Evolutionary conservation across 2,888 invertebrate genomes (phyloP).

Genomic region (Venusia cambrica): DNA sequence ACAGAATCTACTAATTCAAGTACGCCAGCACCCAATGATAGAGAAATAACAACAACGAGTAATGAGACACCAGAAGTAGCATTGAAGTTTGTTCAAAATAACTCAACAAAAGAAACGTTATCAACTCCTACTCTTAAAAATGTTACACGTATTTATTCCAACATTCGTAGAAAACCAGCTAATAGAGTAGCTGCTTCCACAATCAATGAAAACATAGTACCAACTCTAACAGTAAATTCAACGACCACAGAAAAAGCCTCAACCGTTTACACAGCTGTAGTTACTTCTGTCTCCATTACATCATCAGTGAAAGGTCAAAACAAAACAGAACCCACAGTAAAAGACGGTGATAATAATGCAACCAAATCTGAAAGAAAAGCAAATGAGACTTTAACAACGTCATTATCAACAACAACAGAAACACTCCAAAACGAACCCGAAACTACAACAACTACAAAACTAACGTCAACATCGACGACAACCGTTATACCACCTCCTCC

Average conservation of each 20-base stretch:
- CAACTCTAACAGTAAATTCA: conserved; percentile 43
- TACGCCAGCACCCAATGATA: conserved; percentile 43
- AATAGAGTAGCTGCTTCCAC: conserved; percentile 48
- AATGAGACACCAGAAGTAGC: conserved; percentile 32
- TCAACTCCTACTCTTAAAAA: conserved; percentile 51
- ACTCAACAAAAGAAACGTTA: conserved; percentile 40
- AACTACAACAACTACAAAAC: conserved; percentile 32
- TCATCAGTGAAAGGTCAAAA: conserved; percentile 74
- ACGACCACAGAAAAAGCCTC: conserved; percentile 72
- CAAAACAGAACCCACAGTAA: conserved; percentile 54
- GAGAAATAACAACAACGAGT: conserved; percentile 40
- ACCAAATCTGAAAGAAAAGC: conserved; percentile 31
- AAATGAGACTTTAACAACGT: conserved; percentile 44
- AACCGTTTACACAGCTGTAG: conserved; percentile 76
- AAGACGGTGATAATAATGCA: conserved; percentile 52
- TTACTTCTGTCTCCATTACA: conserved; percentile 76
- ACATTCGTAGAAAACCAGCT: conserved; percentile 58
- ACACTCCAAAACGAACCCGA: conserved; percentile 50
- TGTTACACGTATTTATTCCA: conserved; percentile 62
- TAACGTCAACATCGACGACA: conserved; percentile 35
- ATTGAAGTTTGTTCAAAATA: conserved; percentile 35
- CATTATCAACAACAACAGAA: conserved; percentile 38
- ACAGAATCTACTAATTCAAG: conserved; percentile 53
- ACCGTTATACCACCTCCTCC: conserved; percentile 30
- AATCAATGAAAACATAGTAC: conserved; percentile 50